Conservation (phyloP, 2,113 vertebrate species). For the Upupa epops region DNA sequence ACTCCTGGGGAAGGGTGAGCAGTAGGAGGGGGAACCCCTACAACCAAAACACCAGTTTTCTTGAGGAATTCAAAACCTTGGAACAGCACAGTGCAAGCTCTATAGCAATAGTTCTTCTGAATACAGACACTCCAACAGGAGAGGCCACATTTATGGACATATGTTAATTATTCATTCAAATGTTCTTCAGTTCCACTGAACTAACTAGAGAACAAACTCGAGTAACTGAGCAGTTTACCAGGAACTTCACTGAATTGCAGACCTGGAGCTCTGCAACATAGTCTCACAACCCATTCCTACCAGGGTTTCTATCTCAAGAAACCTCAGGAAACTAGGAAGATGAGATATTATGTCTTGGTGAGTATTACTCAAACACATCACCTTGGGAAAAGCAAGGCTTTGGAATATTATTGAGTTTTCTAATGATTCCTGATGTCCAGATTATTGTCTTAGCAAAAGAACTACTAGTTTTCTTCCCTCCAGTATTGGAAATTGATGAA, state of each 20-base stretch:
- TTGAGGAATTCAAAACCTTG: neutral
- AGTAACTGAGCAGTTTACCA: neutral
- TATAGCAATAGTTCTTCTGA: neutral
- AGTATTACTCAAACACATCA: neutral
- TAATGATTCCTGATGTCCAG: neutral
- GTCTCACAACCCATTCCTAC: neutral
- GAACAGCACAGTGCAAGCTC: neutral
- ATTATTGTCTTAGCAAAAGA: neutral
- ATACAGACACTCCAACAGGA: neutral
- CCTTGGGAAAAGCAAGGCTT: neutral
- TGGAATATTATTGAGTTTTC: neutral
- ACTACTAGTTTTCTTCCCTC: neutral
- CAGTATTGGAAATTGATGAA: neutral
- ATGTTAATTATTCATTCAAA: neutral
- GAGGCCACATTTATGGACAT: neutral
- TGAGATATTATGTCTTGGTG: neutral
- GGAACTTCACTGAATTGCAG: neutral
- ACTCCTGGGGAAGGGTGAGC: neutral
- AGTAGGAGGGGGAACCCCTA: neutral
- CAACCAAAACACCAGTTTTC: fast-evolving
- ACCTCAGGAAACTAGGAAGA: neutral
- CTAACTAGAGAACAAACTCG: neutral
- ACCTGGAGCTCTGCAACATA: neutral
- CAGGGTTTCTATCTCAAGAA: too few relatives aligned
- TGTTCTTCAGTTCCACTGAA: neutral